Evolutionary conservation across 2,113 vertebrate genomes (phyloP).

Genomic region (Gallinago media): DNA sequence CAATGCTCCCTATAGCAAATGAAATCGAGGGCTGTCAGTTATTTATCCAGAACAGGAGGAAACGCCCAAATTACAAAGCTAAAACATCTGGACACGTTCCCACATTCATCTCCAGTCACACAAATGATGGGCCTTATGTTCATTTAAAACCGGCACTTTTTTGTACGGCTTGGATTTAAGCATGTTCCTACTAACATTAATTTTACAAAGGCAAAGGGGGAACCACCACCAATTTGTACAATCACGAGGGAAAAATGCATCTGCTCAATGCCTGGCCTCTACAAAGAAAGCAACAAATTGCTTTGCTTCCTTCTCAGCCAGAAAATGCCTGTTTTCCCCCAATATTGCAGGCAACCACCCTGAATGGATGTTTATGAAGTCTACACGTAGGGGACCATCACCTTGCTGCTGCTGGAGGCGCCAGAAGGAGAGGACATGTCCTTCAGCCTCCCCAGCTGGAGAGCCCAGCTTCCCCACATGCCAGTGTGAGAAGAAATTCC

Average conservation of each 20-base stretch:
- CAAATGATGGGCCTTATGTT: neutral
- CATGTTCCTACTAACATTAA: neutral
- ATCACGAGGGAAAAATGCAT: neutral
- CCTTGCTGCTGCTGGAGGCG: neutral
- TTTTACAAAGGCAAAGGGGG: neutral
- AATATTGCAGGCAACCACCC: neutral
- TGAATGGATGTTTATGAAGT: neutral
- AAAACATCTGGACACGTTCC: neutral
- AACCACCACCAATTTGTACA: neutral
- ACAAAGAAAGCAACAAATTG: neutral
- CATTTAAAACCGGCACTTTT: neutral
- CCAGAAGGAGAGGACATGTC: rapidly evolving
- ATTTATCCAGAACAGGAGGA: neutral
- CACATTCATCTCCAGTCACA: neutral
- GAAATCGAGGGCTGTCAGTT: neutral
- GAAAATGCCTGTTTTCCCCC: neutral
- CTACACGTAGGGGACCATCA: neutral
- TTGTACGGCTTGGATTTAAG: neutral
- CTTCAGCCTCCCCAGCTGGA: neutral
- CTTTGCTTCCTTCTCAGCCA: neutral
- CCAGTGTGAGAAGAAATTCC: neutral
- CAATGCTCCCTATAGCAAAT: neutral
- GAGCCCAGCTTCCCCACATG: neutral
- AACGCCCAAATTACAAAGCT: neutral
- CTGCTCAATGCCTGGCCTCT: neutral